Evolutionary conservation across 2,888 invertebrate genomes (phyloP).

Genomic region (Eupithecia insigniata): DNA sequence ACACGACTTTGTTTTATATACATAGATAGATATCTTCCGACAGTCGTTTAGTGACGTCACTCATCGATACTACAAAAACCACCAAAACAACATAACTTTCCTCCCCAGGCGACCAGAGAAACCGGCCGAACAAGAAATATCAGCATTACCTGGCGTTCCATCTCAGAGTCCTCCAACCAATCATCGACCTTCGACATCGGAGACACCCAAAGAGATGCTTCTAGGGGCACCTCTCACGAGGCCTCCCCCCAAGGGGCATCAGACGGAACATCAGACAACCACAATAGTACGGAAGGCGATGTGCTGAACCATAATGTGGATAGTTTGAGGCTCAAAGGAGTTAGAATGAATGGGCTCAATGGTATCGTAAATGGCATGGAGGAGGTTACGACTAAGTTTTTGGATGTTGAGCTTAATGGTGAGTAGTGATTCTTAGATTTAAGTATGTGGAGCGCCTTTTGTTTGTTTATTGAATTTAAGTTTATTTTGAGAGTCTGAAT

Average conservation of each 20-base stretch:
- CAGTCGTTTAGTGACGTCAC: background rate
- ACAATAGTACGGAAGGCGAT: constrained; percentile 54
- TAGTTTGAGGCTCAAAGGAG: constrained; percentile 48
- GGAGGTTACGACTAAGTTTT: constrained; percentile 67
- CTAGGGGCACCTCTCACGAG: constrained; percentile 48
- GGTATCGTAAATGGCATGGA: constrained; percentile 62
- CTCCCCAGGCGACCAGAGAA: constrained; percentile 64
- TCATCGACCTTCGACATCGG: constrained; percentile 70
- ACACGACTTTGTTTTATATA: too few species aligned
- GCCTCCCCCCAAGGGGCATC: constrained; percentile 48
- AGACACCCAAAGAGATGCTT: constrained; percentile 53
- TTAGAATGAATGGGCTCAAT: constrained; percentile 57
- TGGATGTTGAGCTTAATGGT: constrained; percentile 79
- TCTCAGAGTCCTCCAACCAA: constrained; percentile 80
- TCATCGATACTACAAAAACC: too few species aligned
- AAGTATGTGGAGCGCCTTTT: too few species aligned
- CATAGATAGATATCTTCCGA: too few species aligned
- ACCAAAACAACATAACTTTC: background rate
- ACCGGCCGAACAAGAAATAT: constrained; percentile 69
- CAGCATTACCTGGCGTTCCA: constrained; percentile 80
- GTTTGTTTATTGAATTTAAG: too few species aligned
- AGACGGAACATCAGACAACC: constrained; percentile 46
- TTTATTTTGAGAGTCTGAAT: too few species aligned
- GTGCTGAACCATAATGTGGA: constrained; percentile 55
- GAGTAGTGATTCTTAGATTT: constrained; percentile 41